Conservation (phyloP, 2,113 vertebrate species). For the Apteryx owenii region DNA sequence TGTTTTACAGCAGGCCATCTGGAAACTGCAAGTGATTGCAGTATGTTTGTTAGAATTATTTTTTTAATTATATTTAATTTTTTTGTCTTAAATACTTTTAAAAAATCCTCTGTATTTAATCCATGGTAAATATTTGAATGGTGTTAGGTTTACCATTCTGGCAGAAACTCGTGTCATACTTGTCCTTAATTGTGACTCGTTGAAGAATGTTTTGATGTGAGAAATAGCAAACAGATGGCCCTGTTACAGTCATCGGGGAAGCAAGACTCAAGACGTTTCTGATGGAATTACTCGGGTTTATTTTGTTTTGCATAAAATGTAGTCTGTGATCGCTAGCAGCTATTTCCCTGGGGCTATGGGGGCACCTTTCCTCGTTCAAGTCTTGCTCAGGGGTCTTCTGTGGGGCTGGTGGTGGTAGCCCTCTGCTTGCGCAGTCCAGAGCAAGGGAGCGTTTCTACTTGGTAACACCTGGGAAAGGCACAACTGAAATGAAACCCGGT, state of each 20-base stretch:
- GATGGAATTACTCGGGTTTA: not conserved
- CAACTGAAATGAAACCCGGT: not conserved
- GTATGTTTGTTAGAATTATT: not conserved
- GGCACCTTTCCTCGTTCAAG: not conserved
- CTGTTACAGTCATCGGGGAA: not conserved
- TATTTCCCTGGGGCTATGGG: not conserved
- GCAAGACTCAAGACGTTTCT: not conserved
- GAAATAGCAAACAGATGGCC: constrained; percentile 53
- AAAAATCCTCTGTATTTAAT: constrained; percentile 41
- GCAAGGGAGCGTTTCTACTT: too few species aligned
- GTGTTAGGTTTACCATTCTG: constrained; percentile 51
- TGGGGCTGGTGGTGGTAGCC: too few species aligned
- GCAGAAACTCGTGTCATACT: constrained; percentile 23
- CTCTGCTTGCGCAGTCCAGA: too few species aligned
- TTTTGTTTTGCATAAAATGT: not conserved
- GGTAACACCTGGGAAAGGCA: not conserved
- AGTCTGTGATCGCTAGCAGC: not conserved
- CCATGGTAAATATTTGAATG: constrained; percentile 62
- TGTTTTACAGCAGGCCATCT: not conserved
- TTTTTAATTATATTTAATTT: constrained; percentile 1
- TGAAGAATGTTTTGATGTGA: constrained; percentile 45
- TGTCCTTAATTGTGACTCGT: constrained; percentile 58
- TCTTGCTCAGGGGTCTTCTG: not conserved
- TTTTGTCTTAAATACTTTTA: constrained; percentile 35
- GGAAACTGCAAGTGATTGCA: not conserved